These are phyloP conservation scores for Heliocidaris erythrogramma DNA, from an alignment of 35 echinoderm and acorn worm species.

Conservation along the genomic window DNA sequence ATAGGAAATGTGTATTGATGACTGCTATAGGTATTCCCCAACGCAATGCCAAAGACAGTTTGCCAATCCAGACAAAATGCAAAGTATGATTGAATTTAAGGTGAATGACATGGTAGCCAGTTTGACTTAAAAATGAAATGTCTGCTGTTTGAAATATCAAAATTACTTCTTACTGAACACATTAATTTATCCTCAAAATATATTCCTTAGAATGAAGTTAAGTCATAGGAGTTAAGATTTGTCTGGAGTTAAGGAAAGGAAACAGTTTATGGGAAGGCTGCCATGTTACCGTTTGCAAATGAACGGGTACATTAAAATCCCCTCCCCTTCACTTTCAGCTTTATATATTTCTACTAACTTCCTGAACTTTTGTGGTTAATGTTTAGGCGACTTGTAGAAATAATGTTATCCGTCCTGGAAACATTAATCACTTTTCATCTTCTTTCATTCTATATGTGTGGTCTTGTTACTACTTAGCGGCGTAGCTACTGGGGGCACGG, in stretches of 20 bases:
- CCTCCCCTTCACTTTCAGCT: not conserved
- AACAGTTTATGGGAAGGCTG: not conserved
- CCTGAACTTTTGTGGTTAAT: not conserved
- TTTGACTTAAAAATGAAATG: not conserved
- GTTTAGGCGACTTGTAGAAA: not conserved
- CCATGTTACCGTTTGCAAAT: not conserved
- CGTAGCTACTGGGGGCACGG: too few relatives aligned
- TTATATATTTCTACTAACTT: not conserved
- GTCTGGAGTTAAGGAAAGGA: not conserved
- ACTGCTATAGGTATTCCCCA: too few relatives aligned
- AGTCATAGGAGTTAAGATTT: not conserved
- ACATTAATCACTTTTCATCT: conserved; percentile 13
- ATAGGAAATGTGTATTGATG: too few relatives aligned
- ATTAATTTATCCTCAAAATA: too few relatives aligned
- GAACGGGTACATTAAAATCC: not conserved
- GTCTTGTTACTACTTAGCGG: not conserved
- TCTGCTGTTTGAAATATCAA: too few relatives aligned
- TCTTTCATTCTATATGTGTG: not conserved
- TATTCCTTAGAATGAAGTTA: too few relatives aligned
- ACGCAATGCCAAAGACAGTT: too few relatives aligned
- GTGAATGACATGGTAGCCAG: not conserved
- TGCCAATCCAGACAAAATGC: too few relatives aligned
- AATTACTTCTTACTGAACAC: too few relatives aligned
- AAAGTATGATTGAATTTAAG: not conserved
- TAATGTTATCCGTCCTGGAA: not conserved